Evolutionary conservation across 2,113 vertebrate species (phyloP).

Genomic region (Siniperca knerii): DNA sequence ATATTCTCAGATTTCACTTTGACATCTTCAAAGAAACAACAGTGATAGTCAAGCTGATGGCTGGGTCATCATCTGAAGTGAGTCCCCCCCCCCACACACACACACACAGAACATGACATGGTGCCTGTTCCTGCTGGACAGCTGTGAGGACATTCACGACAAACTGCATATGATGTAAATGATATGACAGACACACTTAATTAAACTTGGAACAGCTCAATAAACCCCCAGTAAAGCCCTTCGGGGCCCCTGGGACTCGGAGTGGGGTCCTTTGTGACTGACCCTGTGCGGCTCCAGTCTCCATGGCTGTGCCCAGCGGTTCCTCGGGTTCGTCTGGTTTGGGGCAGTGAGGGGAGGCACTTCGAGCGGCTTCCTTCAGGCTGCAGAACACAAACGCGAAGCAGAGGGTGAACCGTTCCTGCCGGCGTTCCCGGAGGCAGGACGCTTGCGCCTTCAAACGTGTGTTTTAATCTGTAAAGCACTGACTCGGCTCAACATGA

Average conservation of each 20-base stretch:
- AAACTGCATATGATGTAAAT: background rate
- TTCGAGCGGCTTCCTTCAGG: slow-evolving; percentile 75
- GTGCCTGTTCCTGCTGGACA: background rate
- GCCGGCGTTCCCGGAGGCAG: background rate
- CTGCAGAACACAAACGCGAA: slow-evolving; percentile 30
- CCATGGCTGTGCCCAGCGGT: slow-evolving; percentile 82
- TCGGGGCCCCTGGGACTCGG: too few relatives aligned
- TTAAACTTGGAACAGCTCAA: background rate
- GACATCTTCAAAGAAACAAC: slow-evolving; percentile 5
- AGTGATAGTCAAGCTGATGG: background rate
- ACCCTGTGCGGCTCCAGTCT: slow-evolving; percentile 55
- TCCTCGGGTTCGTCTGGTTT: slow-evolving; percentile 83
- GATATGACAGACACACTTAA: background rate
- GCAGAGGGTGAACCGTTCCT: background rate
- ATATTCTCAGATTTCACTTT: slow-evolving; percentile 44
- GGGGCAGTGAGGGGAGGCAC: slow-evolving; percentile 84
- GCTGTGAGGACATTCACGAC: background rate
- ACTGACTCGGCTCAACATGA: too few relatives aligned
- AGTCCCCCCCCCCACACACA: too few relatives aligned
- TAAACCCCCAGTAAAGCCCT: background rate
- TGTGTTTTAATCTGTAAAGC: background rate
- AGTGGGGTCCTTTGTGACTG: background rate
- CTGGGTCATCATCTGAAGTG: too few relatives aligned
- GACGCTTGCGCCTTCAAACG: background rate
- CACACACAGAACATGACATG: background rate